Percentiles rank a stretch among this genome's conserved stretches.
Conservation (phyloP, 2,888 invertebrate species). For the Opisthograptis luteolata region DNA sequence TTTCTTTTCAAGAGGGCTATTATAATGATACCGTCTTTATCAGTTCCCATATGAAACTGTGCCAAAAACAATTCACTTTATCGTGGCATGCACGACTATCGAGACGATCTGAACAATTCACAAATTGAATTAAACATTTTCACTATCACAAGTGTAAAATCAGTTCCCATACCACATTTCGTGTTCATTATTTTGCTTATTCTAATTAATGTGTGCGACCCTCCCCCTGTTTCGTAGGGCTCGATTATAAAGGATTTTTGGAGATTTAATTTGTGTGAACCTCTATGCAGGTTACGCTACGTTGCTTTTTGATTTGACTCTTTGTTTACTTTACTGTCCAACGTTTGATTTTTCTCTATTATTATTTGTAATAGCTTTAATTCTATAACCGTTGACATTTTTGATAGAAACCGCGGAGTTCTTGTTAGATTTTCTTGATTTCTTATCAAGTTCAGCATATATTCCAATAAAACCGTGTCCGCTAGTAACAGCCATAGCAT, state of each 20-base stretch:
- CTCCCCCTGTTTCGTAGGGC: conserved; percentile 56
- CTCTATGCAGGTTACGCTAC: conserved; percentile 56
- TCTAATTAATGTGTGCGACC: conserved; percentile 68
- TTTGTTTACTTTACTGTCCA: conserved; percentile 52
- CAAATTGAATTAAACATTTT: conserved; percentile 32
- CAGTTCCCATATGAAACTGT: conserved; percentile 11
- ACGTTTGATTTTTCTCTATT: conserved; percentile 34
- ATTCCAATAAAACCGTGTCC: conserved; percentile 25
- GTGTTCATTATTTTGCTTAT: conserved; percentile 71
- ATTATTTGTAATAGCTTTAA: conserved; percentile 38
- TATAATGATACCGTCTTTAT: conserved; percentile 5
- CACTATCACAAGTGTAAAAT: conserved; percentile 50
- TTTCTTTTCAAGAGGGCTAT: neutral
- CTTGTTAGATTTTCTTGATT: conserved; percentile 7
- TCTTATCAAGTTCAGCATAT: conserved; percentile 12
- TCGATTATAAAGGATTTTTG: conserved; percentile 60
- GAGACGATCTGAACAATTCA: conserved; percentile 12
- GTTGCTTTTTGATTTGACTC: conserved; percentile 50
- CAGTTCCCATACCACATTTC: conserved; percentile 71
- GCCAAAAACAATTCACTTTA: conserved; percentile 16
- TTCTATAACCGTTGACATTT: conserved; percentile 13
- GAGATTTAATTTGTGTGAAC: conserved; percentile 80
- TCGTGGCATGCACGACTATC: conserved; percentile 10
- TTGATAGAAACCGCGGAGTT: neutral
- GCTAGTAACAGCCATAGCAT: conserved; percentile 39